Base-by-base conservation (phyloP, 2,888 invertebrate species). In the Strigamia transsilvanica region DNA sequence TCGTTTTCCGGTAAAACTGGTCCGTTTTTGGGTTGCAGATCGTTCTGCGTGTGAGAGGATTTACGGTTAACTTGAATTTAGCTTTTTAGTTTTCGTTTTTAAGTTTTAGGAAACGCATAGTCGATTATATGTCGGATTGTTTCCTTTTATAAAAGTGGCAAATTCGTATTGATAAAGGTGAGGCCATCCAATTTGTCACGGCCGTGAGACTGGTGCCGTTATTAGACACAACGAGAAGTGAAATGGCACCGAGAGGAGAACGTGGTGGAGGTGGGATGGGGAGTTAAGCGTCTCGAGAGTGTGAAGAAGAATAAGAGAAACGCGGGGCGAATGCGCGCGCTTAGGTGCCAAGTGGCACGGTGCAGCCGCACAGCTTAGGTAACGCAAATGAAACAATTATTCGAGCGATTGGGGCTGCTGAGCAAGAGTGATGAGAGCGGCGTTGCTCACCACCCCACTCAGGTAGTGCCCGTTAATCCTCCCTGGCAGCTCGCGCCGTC, bases 121-220 rank as follows among this genome's bases (percentile, higher is more conserved):
- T 42, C 12, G 42, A 13, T 12, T 12, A 42, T 12, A 13, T 1
- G 1, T 12, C 1, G 9, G 42, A 13, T 9, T 42, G 42, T 12
- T 13, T 42, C 13, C 42, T 12, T 42, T 9, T 42, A 42, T 9
- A 56, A 73, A 32, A 73, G 73, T 4, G 51, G 42, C 56, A 42
- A 82, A 82, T 82, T 81, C 81, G 34, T 32, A 81, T 81, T 81
- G 82, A 81, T 82, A 78, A 82, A 81, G 51, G 51, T 51, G 46
- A 32, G 80, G 80, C 41, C 46, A 80, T 27, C 82, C 80, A 82
- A 82, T 82, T 82, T 82, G 82, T 82, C 82, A 82, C 80, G 82
- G 38, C 61, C 56, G n/a, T 56, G 56, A 56, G 41, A 32, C 80
- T 81, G 82, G 78, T 77, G 79, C 82, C 82, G 79, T 82, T 80